phyloP scores from a whole-genome alignment of 2,888 invertebrate species.

The Troides oblongomaculatus region DNA sequence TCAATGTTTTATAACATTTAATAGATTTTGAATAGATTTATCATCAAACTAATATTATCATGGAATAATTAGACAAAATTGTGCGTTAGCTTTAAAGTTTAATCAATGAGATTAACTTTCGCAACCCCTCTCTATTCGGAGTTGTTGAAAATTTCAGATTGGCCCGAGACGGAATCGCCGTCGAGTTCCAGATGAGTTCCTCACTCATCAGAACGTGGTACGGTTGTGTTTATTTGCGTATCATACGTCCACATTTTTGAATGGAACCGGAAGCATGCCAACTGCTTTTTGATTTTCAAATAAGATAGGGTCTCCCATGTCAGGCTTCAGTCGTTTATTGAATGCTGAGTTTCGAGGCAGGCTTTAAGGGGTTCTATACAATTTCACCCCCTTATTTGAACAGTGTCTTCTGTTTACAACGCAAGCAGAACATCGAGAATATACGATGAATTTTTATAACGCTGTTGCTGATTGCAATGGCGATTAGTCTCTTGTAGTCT shows the following conservation, averaged over 20 bases:
- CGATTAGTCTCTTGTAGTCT: no score
- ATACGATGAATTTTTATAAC: no score
- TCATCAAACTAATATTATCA: no score
- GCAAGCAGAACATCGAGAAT: neutral
- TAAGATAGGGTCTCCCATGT: constrained; percentile 57
- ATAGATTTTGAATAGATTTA: no score
- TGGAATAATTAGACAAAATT: no score
- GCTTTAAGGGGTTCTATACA: constrained; percentile 31
- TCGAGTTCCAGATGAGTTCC: constrained; percentile 9
- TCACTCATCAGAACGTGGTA: constrained; percentile 39
- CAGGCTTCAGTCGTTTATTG: constrained; percentile 41
- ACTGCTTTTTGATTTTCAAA: constrained; percentile 62
- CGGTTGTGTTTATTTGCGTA: constrained; percentile 41
- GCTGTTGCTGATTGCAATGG: no score
- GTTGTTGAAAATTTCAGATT: no score
- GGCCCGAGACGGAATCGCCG: neutral
- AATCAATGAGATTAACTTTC: no score
- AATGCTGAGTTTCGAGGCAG: constrained; percentile 37
- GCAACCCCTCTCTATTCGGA: no score
- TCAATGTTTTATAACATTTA: no score
- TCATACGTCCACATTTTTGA: constrained; percentile 47
- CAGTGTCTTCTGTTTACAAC: constrained; percentile 8
- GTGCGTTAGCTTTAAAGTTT: no score
- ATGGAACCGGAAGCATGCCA: constrained; percentile 42
- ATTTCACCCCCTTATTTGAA: constrained; percentile 33